phyloP scores from a whole-genome alignment of 1,140 invertebrate genomes.

The Rhopalosiphum maidis region DNA sequence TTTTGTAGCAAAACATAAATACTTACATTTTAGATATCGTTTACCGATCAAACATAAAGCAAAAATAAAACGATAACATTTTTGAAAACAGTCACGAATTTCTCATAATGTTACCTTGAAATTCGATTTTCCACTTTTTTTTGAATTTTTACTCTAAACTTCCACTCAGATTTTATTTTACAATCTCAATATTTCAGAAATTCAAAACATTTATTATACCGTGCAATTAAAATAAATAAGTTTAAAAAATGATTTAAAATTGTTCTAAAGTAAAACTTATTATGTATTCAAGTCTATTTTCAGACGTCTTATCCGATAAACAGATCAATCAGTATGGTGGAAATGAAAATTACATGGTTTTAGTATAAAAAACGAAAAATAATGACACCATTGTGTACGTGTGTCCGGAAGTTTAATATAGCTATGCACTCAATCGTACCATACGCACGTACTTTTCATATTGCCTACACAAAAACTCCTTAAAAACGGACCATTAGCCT shows the following conservation, averaged over 20 bases:
- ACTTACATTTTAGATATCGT: not conserved
- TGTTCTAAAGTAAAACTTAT: too few relatives aligned
- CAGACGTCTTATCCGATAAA: not conserved
- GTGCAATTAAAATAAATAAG: too few relatives aligned
- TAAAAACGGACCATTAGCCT: not conserved
- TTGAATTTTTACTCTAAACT: too few relatives aligned
- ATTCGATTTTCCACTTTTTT: too few relatives aligned
- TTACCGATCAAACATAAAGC: not conserved
- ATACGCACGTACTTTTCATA: too few relatives aligned
- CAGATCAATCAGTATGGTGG: not conserved
- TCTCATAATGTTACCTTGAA: too few relatives aligned
- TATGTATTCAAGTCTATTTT: too few relatives aligned
- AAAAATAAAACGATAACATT: not conserved
- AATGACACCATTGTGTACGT: not conserved
- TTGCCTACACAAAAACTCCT: not conserved
- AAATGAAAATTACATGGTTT: not conserved
- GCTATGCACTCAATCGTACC: too few relatives aligned
- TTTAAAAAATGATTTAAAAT: too few relatives aligned
- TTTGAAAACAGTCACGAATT: not conserved
- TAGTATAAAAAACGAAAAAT: not conserved
- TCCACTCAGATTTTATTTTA: too few relatives aligned
- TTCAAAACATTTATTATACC: too few relatives aligned
- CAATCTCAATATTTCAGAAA: too few relatives aligned
- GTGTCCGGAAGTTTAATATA: not conserved
- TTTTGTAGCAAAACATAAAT: not conserved